A percentile compares a stretch with the other conserved stretches of the same genome.
Conservation (phyloP, 1,140 invertebrate genomes). For the Sarcophaga bullata region DNA sequence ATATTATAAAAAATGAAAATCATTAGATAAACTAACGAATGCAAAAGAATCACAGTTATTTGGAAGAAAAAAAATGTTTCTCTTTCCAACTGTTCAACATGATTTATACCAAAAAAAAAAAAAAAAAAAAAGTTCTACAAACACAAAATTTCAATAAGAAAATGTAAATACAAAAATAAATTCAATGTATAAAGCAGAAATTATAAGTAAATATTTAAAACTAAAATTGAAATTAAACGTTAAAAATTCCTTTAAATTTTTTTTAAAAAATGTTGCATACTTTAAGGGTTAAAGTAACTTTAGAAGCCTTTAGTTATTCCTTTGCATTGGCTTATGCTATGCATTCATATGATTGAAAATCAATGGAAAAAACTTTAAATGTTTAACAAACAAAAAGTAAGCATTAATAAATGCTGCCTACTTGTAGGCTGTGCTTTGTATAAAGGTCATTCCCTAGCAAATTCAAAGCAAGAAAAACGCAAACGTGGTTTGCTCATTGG, state of each 20-base stretch:
- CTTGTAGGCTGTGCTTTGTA: neutral
- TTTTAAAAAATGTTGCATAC: neutral
- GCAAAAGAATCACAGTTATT: neutral
- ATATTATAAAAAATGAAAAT: neutral
- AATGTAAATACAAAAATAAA: neutral
- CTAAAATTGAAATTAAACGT: neutral
- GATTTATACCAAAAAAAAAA: neutral
- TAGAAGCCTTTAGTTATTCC: too few species aligned
- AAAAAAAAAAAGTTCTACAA: neutral
- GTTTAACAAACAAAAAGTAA: neutral
- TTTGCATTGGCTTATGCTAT: too few species aligned
- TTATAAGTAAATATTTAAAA: neutral
- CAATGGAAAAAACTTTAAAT: too few species aligned
- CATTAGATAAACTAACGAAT: constrained; percentile 7
- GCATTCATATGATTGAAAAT: too few species aligned
- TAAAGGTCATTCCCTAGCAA: neutral
- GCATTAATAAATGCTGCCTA: neutral
- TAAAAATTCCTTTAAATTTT: neutral
- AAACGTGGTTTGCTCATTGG: neutral
- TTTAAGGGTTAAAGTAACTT: neutral
- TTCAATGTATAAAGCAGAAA: neutral
- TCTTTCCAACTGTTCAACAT: neutral
- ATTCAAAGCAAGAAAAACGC: neutral
- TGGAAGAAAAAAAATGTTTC: neutral
- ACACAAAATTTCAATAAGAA: neutral